Percentiles rank a stretch among this genome's conserved stretches.
Evolutionary conservation across 2,888 invertebrate genomes (phyloP).

Genomic region (Eucriotettix oculatus): DNA sequence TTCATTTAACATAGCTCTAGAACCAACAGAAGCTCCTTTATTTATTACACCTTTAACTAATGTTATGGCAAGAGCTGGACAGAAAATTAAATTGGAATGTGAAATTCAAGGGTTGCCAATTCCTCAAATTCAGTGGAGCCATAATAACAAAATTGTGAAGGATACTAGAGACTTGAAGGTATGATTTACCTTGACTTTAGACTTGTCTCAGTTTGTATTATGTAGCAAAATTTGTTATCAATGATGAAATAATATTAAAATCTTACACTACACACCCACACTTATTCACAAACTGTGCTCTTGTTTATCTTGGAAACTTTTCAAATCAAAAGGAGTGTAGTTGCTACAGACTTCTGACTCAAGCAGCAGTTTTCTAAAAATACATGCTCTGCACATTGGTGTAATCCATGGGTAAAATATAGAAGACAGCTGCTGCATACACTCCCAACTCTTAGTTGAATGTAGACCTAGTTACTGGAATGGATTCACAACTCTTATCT

Average conservation of each 20-base stretch:
- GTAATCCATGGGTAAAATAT: not conserved
- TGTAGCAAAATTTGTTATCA: not conserved
- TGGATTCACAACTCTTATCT: no score
- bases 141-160: constrained; percentile 45
- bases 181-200: constrained; percentile 18
- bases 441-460: no score
- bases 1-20: constrained; percentile 31
- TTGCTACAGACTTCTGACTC: not conserved
- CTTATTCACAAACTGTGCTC: not conserved
- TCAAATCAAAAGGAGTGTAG: not conserved
- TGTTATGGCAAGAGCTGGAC: constrained; percentile 55
- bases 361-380: not conserved
- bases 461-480: no score
- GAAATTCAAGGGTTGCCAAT: constrained; percentile 45
- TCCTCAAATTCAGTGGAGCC: constrained; percentile 47
- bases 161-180: constrained; percentile 44
- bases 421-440: not conserved
- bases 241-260: not conserved
- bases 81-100: constrained; percentile 55
- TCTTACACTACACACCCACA: not conserved
- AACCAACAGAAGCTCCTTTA: constrained; percentile 41
- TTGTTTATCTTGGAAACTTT: not conserved
- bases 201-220: not conserved
- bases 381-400: not conserved
- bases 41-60: constrained; percentile 46